Conservation (phyloP, 2,113 vertebrate genomes). For the Tricholaema leucomelas region DNA sequence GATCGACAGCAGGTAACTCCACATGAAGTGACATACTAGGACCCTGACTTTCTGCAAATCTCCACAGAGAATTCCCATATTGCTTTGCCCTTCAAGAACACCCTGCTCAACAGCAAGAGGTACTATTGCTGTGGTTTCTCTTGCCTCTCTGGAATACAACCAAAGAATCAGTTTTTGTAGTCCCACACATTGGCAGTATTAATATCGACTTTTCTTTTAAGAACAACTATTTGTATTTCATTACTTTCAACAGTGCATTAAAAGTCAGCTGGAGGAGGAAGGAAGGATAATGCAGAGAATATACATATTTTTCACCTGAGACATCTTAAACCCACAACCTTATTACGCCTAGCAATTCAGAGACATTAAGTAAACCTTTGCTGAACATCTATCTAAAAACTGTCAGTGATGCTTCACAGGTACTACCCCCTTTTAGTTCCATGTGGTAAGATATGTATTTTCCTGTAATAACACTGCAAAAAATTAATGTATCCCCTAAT, state of each 20-base stretch:
- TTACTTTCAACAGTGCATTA: not conserved
- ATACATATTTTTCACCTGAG: not conserved
- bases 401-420: not conserved
- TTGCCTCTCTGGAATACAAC: not conserved
- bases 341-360: constrained; percentile 17
- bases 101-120: not conserved
- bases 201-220: constrained; percentile 26
- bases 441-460: not conserved
- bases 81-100: not conserved
- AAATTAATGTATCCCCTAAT: constrained; percentile 4
- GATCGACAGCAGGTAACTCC: not conserved
- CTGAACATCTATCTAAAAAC: constrained; percentile 23
- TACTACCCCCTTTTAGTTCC: not conserved
- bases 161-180: constrained; percentile 21
- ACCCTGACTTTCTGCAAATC: not conserved
- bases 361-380: constrained; percentile 29
- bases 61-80: not conserved
- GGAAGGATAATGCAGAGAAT: not conserved
- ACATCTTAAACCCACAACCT: not conserved
- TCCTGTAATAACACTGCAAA: not conserved
- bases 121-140: not conserved
- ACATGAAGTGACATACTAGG: not conserved
- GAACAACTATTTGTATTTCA: not conserved
- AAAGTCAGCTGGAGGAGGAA: constrained; percentile 10
- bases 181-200: not conserved